A percentile compares a stretch with the other conserved stretches of the same genome.
phyloP scores from a whole-genome alignment of 2,113 vertebrate species.

The Mesoclemmys tuberculata region DNA sequence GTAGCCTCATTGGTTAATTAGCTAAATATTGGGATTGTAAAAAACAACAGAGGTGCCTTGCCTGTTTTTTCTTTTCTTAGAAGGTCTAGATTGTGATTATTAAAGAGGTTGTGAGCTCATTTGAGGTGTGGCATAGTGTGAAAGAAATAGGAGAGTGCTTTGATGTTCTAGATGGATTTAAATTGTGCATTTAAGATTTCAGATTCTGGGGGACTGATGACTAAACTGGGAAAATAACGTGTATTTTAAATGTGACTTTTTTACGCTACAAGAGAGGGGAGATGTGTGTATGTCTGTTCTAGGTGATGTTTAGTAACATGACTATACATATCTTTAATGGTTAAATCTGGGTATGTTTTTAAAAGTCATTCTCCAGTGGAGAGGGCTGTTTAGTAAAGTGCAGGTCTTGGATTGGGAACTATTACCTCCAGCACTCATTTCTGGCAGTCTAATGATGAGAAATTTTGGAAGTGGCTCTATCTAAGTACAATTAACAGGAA shows the following conservation, averaged over 20 bases:
- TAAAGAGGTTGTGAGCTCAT: no score
- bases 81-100: accelerated
- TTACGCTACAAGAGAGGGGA: neutral
- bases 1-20: neutral
- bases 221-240: neutral
- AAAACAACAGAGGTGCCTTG: neutral
- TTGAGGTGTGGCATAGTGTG: accelerated
- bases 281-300: neutral
- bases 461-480: no score
- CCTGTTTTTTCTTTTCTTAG: neutral
- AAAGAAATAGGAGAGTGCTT: accelerated
- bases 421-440: no score
- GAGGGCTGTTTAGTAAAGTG: no score
- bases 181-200: neutral
- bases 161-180: neutral
- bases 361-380: neutral
- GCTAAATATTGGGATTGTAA: neutral
- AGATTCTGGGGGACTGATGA: neutral
- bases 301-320: neutral
- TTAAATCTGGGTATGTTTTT: neutral
- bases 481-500: no score
- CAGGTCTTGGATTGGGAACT: no score
- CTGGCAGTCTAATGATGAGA: no score
- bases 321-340: accelerated
- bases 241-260: neutral